These are phyloP conservation scores for Scolopax mira DNA, from an alignment of 2,113 vertebrate genomes.

Conservation along the genomic window DNA sequence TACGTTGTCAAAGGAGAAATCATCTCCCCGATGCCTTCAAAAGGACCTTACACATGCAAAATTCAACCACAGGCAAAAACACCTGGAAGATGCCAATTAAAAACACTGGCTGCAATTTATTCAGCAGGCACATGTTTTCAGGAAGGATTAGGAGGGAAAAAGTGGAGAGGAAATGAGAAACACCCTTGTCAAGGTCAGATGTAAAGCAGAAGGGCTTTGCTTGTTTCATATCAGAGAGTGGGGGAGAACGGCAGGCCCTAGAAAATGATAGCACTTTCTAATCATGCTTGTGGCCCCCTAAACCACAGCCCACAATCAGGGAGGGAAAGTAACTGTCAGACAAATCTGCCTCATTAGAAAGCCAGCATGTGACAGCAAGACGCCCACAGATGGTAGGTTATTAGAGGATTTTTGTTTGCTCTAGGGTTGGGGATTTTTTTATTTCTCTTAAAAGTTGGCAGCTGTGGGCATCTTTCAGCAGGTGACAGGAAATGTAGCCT, in stretches of 20 bases:
- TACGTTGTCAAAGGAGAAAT: neutral
- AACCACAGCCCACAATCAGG: neutral
- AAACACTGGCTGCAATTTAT: constrained; percentile 34
- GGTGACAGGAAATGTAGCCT: neutral
- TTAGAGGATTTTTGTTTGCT: neutral
- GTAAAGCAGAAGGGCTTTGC: constrained; percentile 42
- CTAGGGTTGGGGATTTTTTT: neutral
- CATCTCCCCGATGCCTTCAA: neutral
- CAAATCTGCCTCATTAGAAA: neutral
- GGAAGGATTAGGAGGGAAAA: constrained; percentile 38
- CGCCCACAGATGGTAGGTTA: neutral
- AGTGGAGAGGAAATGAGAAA: constrained; percentile 61
- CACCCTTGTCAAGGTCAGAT: constrained; percentile 53
- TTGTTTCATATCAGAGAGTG: constrained; percentile 16
- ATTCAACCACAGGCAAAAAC: neutral
- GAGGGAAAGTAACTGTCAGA: neutral
- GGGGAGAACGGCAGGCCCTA: neutral
- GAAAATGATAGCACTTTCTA: constrained; percentile 17
- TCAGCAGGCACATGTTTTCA: constrained; percentile 20
- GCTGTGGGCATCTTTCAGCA: constrained; percentile 13
- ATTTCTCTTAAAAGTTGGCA: neutral
- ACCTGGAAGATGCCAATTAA: constrained; percentile 32
- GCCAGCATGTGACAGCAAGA: neutral
- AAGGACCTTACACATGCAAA: neutral
- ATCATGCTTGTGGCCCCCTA: neutral